phyloP scores from a whole-genome alignment of 1,140 invertebrate species.

The Bombus waltoni region DNA sequence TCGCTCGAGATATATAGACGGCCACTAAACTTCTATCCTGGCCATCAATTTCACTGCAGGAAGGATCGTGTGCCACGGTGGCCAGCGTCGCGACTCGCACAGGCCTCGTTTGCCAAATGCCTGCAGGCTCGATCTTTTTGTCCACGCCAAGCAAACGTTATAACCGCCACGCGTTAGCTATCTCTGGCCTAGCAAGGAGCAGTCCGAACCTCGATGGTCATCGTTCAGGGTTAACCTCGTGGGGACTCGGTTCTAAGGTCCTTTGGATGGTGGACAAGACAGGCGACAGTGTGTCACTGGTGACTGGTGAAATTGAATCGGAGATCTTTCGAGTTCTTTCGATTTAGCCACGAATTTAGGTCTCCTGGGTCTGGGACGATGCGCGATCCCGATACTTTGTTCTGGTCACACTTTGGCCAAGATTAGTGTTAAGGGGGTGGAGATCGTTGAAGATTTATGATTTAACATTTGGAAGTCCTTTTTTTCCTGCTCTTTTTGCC shows the following conservation, averaged over 20 bases:
- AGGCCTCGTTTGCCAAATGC: slow-evolving; percentile 57
- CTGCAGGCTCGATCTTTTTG: slow-evolving; percentile 66
- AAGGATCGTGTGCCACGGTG: slow-evolving; percentile 62
- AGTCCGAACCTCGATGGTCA: slow-evolving; percentile 54
- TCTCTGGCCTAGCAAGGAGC: slow-evolving; percentile 53
- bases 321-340: background rate
- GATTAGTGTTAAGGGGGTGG: background rate
- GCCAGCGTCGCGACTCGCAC: slow-evolving; percentile 50
- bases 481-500: background rate
- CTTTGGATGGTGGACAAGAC: slow-evolving; percentile 15
- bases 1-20: slow-evolving; percentile 68
- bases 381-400: background rate
- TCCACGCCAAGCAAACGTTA: background rate
- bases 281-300: background rate
- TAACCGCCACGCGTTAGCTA: slow-evolving; percentile 29
- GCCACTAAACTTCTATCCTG: slow-evolving; percentile 74
- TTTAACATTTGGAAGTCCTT: background rate
- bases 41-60: slow-evolving; percentile 70
- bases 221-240: slow-evolving; percentile 47
- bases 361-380: background rate
- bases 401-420: background rate
- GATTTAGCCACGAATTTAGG: background rate
- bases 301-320: slow-evolving; percentile 21
- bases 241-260: slow-evolving; percentile 40
- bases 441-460: background rate